Evolutionary conservation across 2,888 invertebrate genomes (phyloP), one percentile per base, ranked within the genome.

Genomic region (Clivina fossor): DNA sequence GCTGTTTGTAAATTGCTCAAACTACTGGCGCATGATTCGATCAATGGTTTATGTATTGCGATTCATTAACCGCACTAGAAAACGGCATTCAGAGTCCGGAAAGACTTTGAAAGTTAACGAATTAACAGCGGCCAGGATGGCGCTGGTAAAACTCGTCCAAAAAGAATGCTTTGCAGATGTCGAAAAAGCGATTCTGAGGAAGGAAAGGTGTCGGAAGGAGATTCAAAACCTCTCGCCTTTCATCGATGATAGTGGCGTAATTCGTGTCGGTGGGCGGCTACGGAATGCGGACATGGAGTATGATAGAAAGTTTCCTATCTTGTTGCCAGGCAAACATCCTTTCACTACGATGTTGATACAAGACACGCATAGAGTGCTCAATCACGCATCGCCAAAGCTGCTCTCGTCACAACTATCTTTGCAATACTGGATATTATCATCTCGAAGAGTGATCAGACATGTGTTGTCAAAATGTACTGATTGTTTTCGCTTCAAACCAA

Each of bases 141-240:
- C 16, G 13, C 33, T 33, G 33, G 13, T 33, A n/a, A n/a, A n/a
- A n/a, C n/a, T n/a, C 7, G 33, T 16, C 33, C 33, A 33, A 33
- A 16, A 13, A 33, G 33, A 33, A 33, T 13, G 33, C 13, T 16
- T 33, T 3, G 8, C 13, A 16, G 33, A 33, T 7, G 33, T 15
- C 5, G 5, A 15, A 5, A 15, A 13, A 33, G 13, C 13, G 16
- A 15, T 33, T 7, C 33, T 13, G 16, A 13, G 33, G 16, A 16
- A 16, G 11, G 11, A 33, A n/a, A 5, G 5, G 13, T 33, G 33
- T 33, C 33, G 11, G 2, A 15, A 5, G 15, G 9, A 13, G 16
- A 33, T 33, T 33, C 13, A 33, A 8, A 15, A 4, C 3, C 8
- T 33, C 13, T 13, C 16, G 15, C 33, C 33, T 5, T 33, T 33